Conservation (phyloP, 2,797 vertebrate genomes). For the Pseudotriccus pelzelni region DNA sequence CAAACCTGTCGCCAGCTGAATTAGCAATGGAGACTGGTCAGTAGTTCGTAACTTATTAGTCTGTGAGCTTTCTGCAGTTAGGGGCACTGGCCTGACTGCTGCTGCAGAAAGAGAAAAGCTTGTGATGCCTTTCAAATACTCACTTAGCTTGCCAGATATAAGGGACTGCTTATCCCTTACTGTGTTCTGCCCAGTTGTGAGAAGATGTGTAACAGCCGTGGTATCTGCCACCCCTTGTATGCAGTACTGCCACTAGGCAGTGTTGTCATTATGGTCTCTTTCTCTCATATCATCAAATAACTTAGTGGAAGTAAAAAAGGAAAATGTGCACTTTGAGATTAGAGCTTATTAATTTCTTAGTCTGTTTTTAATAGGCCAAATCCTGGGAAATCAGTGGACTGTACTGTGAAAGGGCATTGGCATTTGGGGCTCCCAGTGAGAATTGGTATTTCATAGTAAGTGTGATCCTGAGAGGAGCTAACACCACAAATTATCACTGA, state of each 20-base stretch:
- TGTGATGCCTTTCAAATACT: background rate
- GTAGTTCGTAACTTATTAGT: background rate
- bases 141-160: background rate
- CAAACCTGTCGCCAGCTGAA: background rate
- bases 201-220: accelerated
- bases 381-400: background rate
- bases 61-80: background rate
- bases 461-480: background rate
- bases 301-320: background rate
- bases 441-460: background rate
- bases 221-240: background rate
- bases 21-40: background rate
- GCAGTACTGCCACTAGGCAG: background rate
- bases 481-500: background rate
- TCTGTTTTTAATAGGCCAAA: background rate
- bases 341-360: background rate
- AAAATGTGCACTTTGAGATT: background rate
- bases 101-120: background rate
- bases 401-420: background rate
- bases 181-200: background rate
- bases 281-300: background rate
- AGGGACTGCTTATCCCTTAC: background rate
- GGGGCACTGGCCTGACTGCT: background rate
- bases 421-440: background rate
- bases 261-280: background rate